phyloP scores from a whole-genome alignment of 2,888 invertebrate genomes.

The Ferrisia virgata region DNA sequence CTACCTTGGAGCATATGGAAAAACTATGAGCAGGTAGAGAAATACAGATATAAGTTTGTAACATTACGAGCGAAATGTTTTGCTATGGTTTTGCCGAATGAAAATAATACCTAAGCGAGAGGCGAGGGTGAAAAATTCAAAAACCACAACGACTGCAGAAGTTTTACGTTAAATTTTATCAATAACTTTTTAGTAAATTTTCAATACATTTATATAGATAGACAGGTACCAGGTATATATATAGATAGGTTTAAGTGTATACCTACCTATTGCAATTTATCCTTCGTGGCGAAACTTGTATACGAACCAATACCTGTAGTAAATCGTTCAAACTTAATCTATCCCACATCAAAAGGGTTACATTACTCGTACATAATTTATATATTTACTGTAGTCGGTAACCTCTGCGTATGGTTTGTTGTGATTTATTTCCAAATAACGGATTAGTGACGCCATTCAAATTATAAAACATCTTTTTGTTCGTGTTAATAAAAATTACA shows the following conservation, averaged over 20 bases:
- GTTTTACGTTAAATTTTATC: background rate
- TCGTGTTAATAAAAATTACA: background rate
- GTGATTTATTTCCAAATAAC: conserved; percentile 29
- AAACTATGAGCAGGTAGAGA: background rate
- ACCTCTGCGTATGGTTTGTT: background rate
- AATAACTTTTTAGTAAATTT: background rate
- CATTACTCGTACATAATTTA: conserved; percentile 10
- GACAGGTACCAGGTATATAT: too few relatives aligned
- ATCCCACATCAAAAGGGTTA: conserved; percentile 18
- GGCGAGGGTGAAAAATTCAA: too few relatives aligned
- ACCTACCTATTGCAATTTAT: background rate
- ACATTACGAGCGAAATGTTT: too few relatives aligned
- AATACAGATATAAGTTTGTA: too few relatives aligned
- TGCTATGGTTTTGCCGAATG: background rate
- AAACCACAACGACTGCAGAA: background rate
- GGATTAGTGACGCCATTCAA: conserved; percentile 3
- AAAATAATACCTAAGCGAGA: background rate
- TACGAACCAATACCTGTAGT: conserved; percentile 1
- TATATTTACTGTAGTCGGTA: background rate
- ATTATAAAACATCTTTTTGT: background rate
- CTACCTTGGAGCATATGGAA: background rate
- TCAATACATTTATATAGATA: background rate
- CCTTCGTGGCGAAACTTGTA: background rate
- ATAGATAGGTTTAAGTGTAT: too few relatives aligned
- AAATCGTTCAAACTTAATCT: conserved; percentile 27